These are phyloP conservation scores for Mandrillus leucophaeus DNA, from an alignment of 2,113 vertebrate genomes.

Conservation along the genomic window DNA sequence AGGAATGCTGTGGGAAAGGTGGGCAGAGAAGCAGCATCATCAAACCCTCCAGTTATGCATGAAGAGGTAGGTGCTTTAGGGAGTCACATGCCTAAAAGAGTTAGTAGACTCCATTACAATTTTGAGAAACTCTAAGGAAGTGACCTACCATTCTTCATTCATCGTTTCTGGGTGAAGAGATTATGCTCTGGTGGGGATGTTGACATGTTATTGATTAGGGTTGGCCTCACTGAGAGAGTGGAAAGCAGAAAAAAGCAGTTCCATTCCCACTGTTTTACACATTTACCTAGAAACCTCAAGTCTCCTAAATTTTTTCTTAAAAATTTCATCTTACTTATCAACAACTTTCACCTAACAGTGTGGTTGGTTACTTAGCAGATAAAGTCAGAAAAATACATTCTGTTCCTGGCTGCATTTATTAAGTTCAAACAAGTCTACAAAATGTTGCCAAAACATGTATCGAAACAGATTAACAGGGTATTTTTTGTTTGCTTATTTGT, in stretches of 20 bases:
- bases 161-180: background rate
- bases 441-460: background rate
- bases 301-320: background rate
- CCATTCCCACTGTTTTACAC: background rate
- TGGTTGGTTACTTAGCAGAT: background rate
- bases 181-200: background rate
- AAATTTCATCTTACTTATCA: background rate
- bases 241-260: background rate
- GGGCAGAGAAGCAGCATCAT: background rate
- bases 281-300: background rate
- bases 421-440: background rate
- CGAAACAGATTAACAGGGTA: background rate
- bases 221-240: background rate
- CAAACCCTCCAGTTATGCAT: background rate
- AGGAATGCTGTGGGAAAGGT: background rate
- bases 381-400: background rate
- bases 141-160: no score
- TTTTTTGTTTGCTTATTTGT: background rate
- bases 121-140: background rate
- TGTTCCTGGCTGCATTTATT: background rate
- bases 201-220: background rate
- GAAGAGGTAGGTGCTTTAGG: background rate
- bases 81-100: background rate
- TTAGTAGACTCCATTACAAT: background rate
- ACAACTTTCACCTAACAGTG: constrained; percentile 8